Evolutionary conservation across 2,888 invertebrate genomes (phyloP), one percentile per base, ranked within the genome.

Genomic region (Trissonchulus latispiculum): DNA sequence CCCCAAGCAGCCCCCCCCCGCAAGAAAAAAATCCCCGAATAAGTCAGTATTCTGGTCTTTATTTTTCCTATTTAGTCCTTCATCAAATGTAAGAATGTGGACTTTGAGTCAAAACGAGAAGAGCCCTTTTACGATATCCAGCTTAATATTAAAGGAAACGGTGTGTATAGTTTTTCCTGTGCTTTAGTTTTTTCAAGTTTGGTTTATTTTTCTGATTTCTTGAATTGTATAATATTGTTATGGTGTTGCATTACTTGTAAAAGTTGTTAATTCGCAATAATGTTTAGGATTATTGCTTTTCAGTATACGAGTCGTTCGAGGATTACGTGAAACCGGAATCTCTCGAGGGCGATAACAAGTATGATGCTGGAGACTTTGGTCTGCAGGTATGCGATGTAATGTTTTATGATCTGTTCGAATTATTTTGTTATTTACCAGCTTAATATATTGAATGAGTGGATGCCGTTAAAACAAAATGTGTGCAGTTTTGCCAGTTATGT

Each of bases 121-220:
- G 99, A 99, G 85, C 94, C 95, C 1, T 99, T 96, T 85, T 99
- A 99, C 83, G 99, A 99, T 83, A 96, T 99, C 80, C 99, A 99
- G 83, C 87, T 99, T 76, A 99, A 97, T 85, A 93, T 99, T 75
- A 97, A 97, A 85, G 95, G 95, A 78, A 96, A 96, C n/a, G n/a
- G n/a, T n/a, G n/a, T n/a, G n/a, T n/a, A n/a, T n/a, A n/a, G n/a
- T n/a, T n/a, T n/a, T n/a, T n/a, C n/a, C n/a, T n/a, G n/a, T n/a
- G n/a, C n/a, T n/a, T n/a, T n/a, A n/a, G n/a, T n/a, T n/a, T n/a
- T n/a, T n/a, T n/a, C n/a, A n/a, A n/a, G n/a, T n/a, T n/a, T n/a
- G n/a, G n/a, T 67, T 48, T 37, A 37, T 74, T 74, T 28, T 61
- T 32, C 72, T n/a, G 70, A 23, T 18, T 36, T 1, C 2, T 23